A percentile compares a stretch with the other conserved stretches of the same genome.
phyloP scores from a whole-genome alignment of 2,888 invertebrate species.

The Acronicta psi region DNA sequence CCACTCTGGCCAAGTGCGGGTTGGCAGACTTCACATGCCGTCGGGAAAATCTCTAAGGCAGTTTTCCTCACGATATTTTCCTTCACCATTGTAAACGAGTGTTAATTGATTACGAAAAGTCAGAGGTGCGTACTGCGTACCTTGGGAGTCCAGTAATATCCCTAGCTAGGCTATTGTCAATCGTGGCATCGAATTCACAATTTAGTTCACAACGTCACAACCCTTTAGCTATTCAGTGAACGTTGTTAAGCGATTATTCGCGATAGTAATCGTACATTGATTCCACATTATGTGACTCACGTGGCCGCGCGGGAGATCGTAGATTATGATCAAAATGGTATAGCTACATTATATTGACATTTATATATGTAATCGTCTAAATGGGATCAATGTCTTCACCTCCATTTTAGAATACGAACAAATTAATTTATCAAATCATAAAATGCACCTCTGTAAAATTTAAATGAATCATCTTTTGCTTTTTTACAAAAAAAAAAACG shows the following conservation, averaged over 20 bases:
- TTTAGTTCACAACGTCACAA: neutral
- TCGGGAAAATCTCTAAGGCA: no score
- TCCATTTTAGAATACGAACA: constrained; percentile 20
- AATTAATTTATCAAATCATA: constrained; percentile 24
- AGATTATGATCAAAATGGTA: constrained; percentile 19
- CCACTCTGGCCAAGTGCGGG: no score
- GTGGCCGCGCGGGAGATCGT: neutral
- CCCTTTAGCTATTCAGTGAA: neutral
- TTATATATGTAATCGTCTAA: constrained; percentile 23
- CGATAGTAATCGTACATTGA: constrained; percentile 16
- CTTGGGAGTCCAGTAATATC: no score
- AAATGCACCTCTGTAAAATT: neutral
- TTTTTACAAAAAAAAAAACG: constrained; percentile 15
- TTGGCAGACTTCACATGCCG: no score
- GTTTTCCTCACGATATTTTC: no score
- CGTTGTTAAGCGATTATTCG: constrained; percentile 14
- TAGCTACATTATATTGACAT: constrained; percentile 5
- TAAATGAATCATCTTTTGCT: constrained; percentile 22
- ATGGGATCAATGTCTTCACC: constrained; percentile 45
- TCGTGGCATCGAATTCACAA: neutral
- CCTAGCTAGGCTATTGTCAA: no score
- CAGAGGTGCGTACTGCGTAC: no score
- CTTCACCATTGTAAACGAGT: no score
- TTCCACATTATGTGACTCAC: constrained; percentile 4
- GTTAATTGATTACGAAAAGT: no score